phyloP scores from a whole-genome alignment of 2,113 vertebrate genomes.

The Morphnarchus princeps region DNA sequence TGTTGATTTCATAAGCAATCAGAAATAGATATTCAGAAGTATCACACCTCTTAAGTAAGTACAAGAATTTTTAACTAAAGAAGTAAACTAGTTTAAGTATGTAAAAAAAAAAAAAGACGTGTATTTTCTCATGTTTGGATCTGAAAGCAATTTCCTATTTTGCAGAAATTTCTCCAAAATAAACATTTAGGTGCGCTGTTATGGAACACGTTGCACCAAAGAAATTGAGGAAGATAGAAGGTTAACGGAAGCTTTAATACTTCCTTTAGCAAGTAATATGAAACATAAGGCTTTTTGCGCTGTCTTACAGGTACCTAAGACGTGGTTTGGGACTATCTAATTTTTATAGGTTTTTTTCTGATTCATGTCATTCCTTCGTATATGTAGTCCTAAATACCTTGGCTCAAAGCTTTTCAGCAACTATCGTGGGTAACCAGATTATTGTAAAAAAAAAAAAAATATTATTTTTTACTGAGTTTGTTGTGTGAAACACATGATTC shows the following conservation, averaged over 20 bases:
- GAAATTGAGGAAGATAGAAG: background rate
- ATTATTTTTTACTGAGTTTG: background rate
- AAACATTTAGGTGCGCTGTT: background rate
- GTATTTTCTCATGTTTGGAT: background rate
- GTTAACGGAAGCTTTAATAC: background rate
- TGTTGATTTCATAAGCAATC: background rate
- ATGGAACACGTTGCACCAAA: background rate
- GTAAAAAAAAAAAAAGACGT: no score
- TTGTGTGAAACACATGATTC: background rate
- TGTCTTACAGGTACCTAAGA: background rate
- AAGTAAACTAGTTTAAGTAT: background rate
- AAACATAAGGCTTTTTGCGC: background rate
- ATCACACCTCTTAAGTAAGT: background rate
- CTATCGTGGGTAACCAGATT: background rate
- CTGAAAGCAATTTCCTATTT: background rate
- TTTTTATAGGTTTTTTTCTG: background rate
- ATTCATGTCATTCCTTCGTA: background rate
- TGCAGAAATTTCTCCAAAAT: background rate
- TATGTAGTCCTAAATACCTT: background rate
- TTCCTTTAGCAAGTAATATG: background rate
- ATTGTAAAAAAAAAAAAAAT: background rate
- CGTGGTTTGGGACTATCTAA: background rate
- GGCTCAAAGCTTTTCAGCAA: background rate
- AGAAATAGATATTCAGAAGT: background rate
- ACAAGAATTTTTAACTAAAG: background rate